These are phyloP conservation scores for Phrynocephalus vlangalii DNA, from an alignment of 2,797 vertebrate species.

Conservation along the genomic window DNA sequence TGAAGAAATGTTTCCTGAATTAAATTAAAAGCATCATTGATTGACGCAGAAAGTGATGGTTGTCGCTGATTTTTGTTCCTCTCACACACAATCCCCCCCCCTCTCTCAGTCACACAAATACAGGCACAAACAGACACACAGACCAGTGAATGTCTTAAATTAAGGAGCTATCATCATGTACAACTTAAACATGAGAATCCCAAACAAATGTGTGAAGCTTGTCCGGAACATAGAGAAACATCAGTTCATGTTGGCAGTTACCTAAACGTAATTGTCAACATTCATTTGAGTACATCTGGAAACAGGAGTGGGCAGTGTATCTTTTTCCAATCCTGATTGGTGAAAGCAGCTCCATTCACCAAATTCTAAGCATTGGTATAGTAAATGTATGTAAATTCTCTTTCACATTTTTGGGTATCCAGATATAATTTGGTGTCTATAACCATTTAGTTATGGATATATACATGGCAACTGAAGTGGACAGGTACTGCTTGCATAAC, in stretches of 20 bases:
- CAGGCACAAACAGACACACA: not conserved
- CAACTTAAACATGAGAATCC: not conserved
- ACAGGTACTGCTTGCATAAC: not conserved
- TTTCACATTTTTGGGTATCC: not conserved
- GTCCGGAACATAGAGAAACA: not conserved
- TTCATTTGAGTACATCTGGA: not conserved
- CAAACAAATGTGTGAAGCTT: not conserved
- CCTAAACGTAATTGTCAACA: not conserved
- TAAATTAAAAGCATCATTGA: conserved; percentile 36
- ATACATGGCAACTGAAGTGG: not conserved
- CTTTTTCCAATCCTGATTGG: not conserved
- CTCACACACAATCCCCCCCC: no score
- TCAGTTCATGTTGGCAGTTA: not conserved
- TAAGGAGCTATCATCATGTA: not conserved
- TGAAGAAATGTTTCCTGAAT: conserved; percentile 57
- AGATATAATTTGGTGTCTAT: not conserved
- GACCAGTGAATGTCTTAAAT: not conserved
- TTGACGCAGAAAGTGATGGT: not conserved
- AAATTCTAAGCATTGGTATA: not conserved
- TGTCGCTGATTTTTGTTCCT: no score
- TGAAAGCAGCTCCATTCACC: not conserved
- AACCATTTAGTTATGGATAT: not conserved
- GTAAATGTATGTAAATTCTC: not conserved
- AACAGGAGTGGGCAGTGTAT: not conserved
- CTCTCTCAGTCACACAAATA: not conserved